phyloP scores from a whole-genome alignment of 2,888 invertebrate species.

The Rhingia campestris region DNA sequence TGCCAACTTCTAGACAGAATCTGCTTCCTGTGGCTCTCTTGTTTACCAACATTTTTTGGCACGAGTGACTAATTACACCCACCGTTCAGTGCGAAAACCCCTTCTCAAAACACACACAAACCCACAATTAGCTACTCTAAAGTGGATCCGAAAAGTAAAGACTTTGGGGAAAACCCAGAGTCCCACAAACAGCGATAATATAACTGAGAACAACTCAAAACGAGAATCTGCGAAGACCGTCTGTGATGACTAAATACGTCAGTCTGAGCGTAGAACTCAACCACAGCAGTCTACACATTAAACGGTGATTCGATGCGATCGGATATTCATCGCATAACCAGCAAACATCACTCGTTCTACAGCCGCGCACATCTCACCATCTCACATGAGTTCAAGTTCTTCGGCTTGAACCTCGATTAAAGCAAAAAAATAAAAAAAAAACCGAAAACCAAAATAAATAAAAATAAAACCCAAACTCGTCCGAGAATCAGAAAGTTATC shows the following conservation, averaged over 20 bases:
- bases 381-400: constrained; percentile 30
- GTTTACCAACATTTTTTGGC: too few species aligned
- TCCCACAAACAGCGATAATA: neutral
- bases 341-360: constrained; percentile 39
- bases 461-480: constrained; percentile 42
- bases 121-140: neutral
- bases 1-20: too few species aligned
- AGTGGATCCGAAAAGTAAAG: constrained; percentile 58
- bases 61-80: too few species aligned
- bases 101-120: neutral
- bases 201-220: constrained; percentile 45
- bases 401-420: constrained; percentile 6
- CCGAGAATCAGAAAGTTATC: constrained; percentile 27
- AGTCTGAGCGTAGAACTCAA: constrained; percentile 58
- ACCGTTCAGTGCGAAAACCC: neutral
- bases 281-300: constrained; percentile 29
- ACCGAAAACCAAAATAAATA: constrained; percentile 10
- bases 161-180: constrained; percentile 46
- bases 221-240: constrained; percentile 14
- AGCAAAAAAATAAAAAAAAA: constrained; percentile 27
- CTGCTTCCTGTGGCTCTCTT: too few species aligned
- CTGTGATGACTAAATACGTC: neutral
- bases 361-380: constrained; percentile 3
- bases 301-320: constrained; percentile 1
- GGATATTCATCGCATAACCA: neutral